These are phyloP conservation scores for Seira sanloemensis DNA, from an alignment of 2,888 invertebrate genomes.

Conservation along the genomic window DNA sequence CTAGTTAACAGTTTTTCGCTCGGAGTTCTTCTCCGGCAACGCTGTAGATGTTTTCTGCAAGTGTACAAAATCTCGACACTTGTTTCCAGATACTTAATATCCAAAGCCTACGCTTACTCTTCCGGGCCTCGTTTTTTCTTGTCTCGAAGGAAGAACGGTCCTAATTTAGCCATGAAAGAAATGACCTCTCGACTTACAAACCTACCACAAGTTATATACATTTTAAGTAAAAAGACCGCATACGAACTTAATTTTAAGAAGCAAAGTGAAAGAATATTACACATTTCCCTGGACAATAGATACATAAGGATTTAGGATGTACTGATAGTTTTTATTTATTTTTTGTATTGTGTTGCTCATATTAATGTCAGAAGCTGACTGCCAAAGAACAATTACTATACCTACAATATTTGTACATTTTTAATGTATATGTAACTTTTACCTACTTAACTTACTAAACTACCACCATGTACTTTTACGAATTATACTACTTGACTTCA, in stretches of 20 bases:
- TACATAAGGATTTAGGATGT: background rate
- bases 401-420: background rate
- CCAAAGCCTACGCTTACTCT: slow-evolving; percentile 70
- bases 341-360: slow-evolving; percentile 61
- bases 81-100: slow-evolving; percentile 54
- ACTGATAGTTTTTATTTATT: slow-evolving; percentile 21
- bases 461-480: slow-evolving; percentile 40
- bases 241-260: slow-evolving; percentile 51
- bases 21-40: slow-evolving; percentile 21
- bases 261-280: slow-evolving; percentile 30
- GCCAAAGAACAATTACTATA: slow-evolving; percentile 66
- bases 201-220: slow-evolving; percentile 54
- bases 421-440: slow-evolving; percentile 5
- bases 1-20: slow-evolving; percentile 51
- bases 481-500: background rate
- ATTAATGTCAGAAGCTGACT: slow-evolving; percentile 69
- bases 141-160: background rate
- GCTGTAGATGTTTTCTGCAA: slow-evolving; percentile 38
- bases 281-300: slow-evolving; percentile 58
- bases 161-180: background rate
- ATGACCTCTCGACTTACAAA: slow-evolving; percentile 65
- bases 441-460: slow-evolving; percentile 27
- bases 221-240: slow-evolving; percentile 42
- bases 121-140: slow-evolving; percentile 35
- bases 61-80: slow-evolving; percentile 61